A percentile compares a stretch with the other conserved stretches of the same genome.
Evolutionary conservation across 2,113 vertebrate genomes (phyloP).

Genomic region (Eretmochelys imbricata): DNA sequence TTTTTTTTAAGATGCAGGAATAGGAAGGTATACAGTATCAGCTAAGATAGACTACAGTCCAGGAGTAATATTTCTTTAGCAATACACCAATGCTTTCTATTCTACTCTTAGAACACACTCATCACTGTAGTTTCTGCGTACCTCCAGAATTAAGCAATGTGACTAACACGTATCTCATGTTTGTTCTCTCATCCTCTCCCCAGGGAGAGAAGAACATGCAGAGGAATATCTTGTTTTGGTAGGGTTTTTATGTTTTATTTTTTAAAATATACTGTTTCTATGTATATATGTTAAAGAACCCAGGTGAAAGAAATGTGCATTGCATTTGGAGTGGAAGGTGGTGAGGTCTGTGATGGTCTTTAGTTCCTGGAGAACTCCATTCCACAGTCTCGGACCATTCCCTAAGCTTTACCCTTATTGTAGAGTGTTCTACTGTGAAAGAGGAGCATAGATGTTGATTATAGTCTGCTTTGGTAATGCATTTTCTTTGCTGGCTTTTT

Average conservation of each 20-base stretch:
- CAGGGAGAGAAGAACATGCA: not conserved
- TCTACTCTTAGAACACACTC: not conserved
- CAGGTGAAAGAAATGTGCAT: not conserved
- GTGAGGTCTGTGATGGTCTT: not conserved
- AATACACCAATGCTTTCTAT: not conserved
- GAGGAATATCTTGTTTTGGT: not conserved
- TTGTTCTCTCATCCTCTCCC: not conserved
- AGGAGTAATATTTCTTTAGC: not conserved
- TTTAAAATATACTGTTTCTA: not conserved
- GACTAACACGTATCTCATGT: not conserved
- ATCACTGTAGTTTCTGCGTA: not conserved
- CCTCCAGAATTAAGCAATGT: fast-evolving
- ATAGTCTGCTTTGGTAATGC: not conserved
- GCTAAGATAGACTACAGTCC: not conserved
- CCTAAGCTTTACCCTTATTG: not conserved
- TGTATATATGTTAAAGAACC: not conserved
- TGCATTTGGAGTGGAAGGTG: not conserved
- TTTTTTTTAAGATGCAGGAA: not conserved
- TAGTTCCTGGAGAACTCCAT: not conserved
- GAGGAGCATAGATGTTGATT: not conserved
- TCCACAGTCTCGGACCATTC: not conserved
- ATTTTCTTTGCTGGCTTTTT: not conserved
- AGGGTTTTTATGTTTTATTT: not conserved
- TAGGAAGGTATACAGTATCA: fast-evolving
- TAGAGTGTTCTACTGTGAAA: not conserved